Evolutionary conservation across 2,888 invertebrate genomes (phyloP).

Genomic region (Piscicola geometra): DNA sequence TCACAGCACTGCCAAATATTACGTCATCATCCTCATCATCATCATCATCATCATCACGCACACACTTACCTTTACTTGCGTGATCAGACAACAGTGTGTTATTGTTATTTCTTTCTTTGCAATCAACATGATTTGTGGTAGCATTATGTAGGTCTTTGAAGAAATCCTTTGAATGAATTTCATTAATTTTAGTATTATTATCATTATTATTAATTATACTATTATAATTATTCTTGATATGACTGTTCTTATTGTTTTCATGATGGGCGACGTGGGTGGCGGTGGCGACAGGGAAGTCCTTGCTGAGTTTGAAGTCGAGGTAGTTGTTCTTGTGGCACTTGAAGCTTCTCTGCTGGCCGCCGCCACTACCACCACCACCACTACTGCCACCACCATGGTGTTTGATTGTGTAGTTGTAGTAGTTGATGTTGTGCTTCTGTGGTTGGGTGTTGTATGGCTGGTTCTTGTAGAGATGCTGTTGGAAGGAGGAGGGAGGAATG

Average conservation of each 20-base stretch:
- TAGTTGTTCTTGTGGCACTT: constrained; percentile 1
- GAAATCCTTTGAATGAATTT: background rate
- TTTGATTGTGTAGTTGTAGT: background rate
- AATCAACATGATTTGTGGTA: too few relatives aligned
- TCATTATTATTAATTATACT: background rate
- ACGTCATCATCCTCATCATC: too few relatives aligned
- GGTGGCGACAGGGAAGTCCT: background rate
- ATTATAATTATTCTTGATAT: background rate
- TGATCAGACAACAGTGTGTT: too few relatives aligned
- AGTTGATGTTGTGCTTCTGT: background rate
- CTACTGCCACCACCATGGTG: too few relatives aligned
- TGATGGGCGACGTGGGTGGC: background rate
- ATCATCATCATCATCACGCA: too few relatives aligned
- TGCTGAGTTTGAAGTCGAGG: background rate
- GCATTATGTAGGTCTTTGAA: too few relatives aligned
- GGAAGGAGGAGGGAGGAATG: background rate
- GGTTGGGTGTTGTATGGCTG: background rate
- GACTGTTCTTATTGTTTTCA: background rate
- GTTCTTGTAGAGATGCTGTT: background rate
- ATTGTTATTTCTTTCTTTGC: too few relatives aligned
- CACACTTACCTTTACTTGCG: too few relatives aligned
- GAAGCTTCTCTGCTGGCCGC: background rate
- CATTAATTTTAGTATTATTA: background rate
- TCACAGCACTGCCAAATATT: too few relatives aligned
- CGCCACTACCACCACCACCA: background rate